Conservation (phyloP, 2,797 vertebrate species). For the Malurus leucopterus region DNA sequence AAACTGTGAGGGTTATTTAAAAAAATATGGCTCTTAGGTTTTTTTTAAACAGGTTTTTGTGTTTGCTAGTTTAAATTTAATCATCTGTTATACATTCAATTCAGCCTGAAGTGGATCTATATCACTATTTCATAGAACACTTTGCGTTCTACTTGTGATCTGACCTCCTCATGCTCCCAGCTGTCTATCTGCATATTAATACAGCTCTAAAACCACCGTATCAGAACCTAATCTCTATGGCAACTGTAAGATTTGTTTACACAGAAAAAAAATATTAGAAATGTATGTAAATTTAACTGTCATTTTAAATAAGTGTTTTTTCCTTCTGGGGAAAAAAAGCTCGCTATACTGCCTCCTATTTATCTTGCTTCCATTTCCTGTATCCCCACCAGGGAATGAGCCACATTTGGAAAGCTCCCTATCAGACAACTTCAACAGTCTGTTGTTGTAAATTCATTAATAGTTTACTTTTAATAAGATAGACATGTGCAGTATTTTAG, state of each 20-base stretch:
- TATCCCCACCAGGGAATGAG: not conserved
- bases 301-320: slow-evolving; percentile 14
- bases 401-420: slow-evolving; percentile 1
- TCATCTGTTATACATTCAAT: not conserved
- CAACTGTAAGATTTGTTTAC: slow-evolving; percentile 42
- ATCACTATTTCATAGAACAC: not conserved
- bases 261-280: slow-evolving; percentile 32
- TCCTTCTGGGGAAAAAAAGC: not conserved
- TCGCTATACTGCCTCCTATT: slow-evolving; percentile 16
- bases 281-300: slow-evolving; percentile 26
- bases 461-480: not conserved
- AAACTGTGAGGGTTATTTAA: not conserved
- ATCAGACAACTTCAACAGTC: not conserved
- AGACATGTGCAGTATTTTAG: not conserved
- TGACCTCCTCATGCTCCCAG: not conserved
- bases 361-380: slow-evolving; percentile 8
- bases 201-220: not conserved
- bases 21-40: not conserved
- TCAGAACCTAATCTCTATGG: slow-evolving; percentile 35
- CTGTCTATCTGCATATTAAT: slow-evolving; percentile 10
- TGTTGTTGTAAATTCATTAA: slow-evolving; percentile 7
- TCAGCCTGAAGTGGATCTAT: not conserved
- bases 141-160: not conserved
- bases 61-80: not conserved
- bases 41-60: not conserved